Percentiles rank a stretch among this genome's conserved stretches.
These are phyloP conservation scores for Cataglyphis rosenhaueri DNA, from an alignment of 2,888 invertebrate genomes.

Conservation along the genomic window DNA sequence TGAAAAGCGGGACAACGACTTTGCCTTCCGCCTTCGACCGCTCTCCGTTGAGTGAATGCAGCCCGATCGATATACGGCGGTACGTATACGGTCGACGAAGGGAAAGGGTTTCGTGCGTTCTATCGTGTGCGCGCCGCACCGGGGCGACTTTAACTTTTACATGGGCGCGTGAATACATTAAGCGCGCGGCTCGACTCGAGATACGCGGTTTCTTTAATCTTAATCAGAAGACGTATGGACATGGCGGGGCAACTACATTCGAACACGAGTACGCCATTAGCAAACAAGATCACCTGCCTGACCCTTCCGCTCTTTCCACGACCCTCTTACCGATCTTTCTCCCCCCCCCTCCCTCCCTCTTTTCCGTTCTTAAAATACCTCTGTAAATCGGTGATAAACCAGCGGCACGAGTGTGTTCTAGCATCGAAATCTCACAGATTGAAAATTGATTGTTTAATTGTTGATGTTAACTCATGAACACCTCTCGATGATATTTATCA, in stretches of 20 bases:
- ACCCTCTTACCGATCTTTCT: conserved; percentile 45
- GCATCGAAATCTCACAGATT: conserved; percentile 60
- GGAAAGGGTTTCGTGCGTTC: conserved; percentile 72
- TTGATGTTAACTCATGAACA: not conserved
- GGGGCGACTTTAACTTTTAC: conserved; percentile 77
- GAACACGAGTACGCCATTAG: conserved; percentile 85
- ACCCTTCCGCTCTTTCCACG: conserved; percentile 68
- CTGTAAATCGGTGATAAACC: conserved; percentile 81
- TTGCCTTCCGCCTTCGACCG: conserved; percentile 16
- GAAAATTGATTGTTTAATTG: conserved; percentile 11
- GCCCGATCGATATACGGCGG: conserved; percentile 74
- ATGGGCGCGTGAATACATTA: conserved; percentile 77
- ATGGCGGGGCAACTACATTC: conserved; percentile 81
- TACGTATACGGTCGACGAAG: conserved; percentile 30
- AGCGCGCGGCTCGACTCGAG: conserved; percentile 73
- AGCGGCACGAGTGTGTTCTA: conserved; percentile 66
- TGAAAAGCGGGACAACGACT: conserved; percentile 51
- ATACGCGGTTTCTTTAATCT: conserved; percentile 84
- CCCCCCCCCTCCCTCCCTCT: conserved; percentile 25
- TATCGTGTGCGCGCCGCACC: conserved; percentile 68
- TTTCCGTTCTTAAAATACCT: conserved; percentile 73
- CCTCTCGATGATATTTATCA: not conserved
- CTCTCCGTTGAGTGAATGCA: conserved; percentile 60
- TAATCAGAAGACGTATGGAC: conserved; percentile 84
- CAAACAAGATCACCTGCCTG: conserved; percentile 83